Evolutionary conservation across 30 jellyfish, hydroid and myxozoan species (phyloP).

Genomic region (Rhopilema esculentum): DNA sequence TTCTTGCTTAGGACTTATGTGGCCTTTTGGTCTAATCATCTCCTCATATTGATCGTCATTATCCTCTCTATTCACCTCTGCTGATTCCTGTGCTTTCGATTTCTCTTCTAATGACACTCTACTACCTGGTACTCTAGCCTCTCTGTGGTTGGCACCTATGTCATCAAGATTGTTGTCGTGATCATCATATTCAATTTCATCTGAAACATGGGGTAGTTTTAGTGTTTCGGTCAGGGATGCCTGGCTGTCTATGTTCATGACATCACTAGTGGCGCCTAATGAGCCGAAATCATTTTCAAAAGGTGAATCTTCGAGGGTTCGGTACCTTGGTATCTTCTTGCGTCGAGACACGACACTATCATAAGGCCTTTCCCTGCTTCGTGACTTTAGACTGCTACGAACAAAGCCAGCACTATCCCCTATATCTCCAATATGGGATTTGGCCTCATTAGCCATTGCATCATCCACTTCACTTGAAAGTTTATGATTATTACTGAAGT

Average conservation of each 20-base stretch:
- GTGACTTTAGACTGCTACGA: background rate
- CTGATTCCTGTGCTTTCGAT: background rate
- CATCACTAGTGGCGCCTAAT: constrained; percentile 57
- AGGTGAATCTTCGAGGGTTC: constrained; percentile 9
- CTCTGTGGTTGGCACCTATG: constrained; percentile 9
- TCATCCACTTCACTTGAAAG: background rate
- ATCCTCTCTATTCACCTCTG: constrained; percentile 1
- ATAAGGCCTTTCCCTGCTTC: background rate
- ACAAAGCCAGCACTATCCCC: background rate
- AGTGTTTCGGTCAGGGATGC: constrained; percentile 21
- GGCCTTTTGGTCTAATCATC: background rate
- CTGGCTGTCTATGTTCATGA: constrained; percentile 20
- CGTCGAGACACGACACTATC: background rate
- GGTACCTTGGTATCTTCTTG: background rate
- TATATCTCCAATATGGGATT: background rate
- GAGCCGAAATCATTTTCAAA: constrained; percentile 59
- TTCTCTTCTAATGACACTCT: background rate
- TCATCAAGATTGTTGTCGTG: constrained; percentile 38
- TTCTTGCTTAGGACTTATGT: background rate
- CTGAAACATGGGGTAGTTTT: constrained; percentile 5
- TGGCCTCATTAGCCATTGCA: background rate
- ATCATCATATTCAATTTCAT: background rate
- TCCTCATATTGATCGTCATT: background rate
- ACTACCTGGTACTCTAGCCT: background rate
- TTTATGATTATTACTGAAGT: background rate